Evolutionary conservation across 2,113 vertebrate species (phyloP), one percentile per base, ranked within the genome.

Genomic region (Microcebus murinus): DNA sequence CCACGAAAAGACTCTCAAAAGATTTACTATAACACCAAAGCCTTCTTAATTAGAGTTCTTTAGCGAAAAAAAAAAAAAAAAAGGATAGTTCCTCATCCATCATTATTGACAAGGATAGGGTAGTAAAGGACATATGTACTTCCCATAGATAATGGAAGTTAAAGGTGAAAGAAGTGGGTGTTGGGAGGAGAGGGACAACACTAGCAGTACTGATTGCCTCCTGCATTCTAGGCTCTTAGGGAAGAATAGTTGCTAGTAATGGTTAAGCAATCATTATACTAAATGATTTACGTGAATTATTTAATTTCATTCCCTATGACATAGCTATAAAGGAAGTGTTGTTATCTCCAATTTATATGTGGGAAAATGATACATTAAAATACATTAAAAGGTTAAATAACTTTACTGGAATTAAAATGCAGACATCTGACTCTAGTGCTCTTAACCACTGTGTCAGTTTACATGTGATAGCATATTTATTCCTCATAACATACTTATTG

Each of bases 311-410:
- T 93, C 55, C 25, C 27, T 27, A 65, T 39, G 39, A 81, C 14
- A 71, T 57, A 59, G 50, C 31, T 89, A 50, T 86, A 82, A 89
- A 89, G 29, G 73, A 89, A 92, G 39, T 87, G 18, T 61, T 92
- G 13, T 55, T 94, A 39, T 63, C 55, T 83, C 39, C 39, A 94
- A 18, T 50, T 36, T 80, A 76, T 36, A 4, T 67, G 25, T 77
- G 36, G 52, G 6, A 13, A 91, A 95, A 42, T 6, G 42, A 42
- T 42, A 42, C 42, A 42, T 42, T 42, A 42, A 42, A 42, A 42
- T 6, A 93, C 3, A 23, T 84, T 87, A 36, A n/a, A 95, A 85
- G 65, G n/a, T 94, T 92, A 92, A 76, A 1, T 94, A 88, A 90
- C 80, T 90, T 96, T 39, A 45, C 21, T 71, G 45, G 9, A 71